Base-by-base conservation (phyloP, 2,113 vertebrate genomes). In the Pygoscelis adeliae region DNA sequence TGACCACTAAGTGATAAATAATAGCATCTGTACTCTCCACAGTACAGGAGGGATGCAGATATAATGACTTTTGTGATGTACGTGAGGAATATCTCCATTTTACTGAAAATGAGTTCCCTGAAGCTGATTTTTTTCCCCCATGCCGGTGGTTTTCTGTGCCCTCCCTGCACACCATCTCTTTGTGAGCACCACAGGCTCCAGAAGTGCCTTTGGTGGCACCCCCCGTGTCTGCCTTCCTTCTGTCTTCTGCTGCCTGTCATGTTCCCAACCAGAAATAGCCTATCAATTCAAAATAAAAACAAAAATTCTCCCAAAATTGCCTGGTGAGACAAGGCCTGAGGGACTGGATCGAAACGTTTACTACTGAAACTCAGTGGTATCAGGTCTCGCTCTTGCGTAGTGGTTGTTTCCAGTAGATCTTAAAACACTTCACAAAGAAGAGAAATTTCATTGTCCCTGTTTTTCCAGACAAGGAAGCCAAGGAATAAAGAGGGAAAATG, bases 401-500 rank as follows among this genome's bases (percentile, higher is more conserved):
- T 20, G 65, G 20, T 66, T 95, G 59, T 87, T 94, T 82, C 81
- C 44, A 59, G 59, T 15, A 87, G 77, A 59, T 89, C 86, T 95
- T 92, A 78, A 93, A 96, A 76, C 40, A 44, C 79, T 86, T 86
- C 44, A 52, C 0, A 1, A 50, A 61, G 87, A 66, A 38, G 72
- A 87, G 81, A 85, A 85, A 87, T 94, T 63, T 84, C 4, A 0
- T 83, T 78, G 91, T 94, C 42, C 52, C 56, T 89, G 49, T 19
- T 93, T 95, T 72, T 85, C 40, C 53, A 93, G 93, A 47, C 56
- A 44, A 87, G 84, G 66, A 86, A 95, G 70, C 56, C 40, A 26
- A 83, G 90, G 84, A 96, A 87, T 85, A 94, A 87, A 89, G 93
- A 93, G 65, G 93, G 74, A 47, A 87, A 80, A 91, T 90, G 49